Conservation (phyloP, 1,140 invertebrate genomes). For the Aricia agestis region DNA sequence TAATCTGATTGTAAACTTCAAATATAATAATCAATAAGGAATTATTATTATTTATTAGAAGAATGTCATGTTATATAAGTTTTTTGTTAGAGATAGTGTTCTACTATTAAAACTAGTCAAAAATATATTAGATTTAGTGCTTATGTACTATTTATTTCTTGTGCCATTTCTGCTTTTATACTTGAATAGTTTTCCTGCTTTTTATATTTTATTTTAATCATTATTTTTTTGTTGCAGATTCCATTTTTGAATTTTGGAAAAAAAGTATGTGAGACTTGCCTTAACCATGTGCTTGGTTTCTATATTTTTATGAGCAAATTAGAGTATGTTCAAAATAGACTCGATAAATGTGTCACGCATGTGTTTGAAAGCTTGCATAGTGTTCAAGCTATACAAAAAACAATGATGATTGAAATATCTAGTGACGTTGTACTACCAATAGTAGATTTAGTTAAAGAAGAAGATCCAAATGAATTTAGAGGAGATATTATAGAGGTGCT, state of each 20-base stretch:
- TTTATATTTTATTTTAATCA: conserved; percentile 40
- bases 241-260: conserved; percentile 48
- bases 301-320: conserved; percentile 55
- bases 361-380: conserved; percentile 45
- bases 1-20: too few relatives aligned
- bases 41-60: too few relatives aligned
- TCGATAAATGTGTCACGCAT: conserved; percentile 45
- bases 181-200: conserved; percentile 26
- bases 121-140: too few relatives aligned
- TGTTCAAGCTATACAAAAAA: conserved; percentile 36
- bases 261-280: conserved; percentile 63
- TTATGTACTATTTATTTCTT: too few relatives aligned
- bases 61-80: too few relatives aligned
- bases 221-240: conserved; percentile 62
- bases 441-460: conserved; percentile 32
- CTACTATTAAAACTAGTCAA: too few relatives aligned
- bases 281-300: conserved; percentile 49
- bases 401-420: conserved; percentile 57
- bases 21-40: too few relatives aligned
- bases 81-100: too few relatives aligned
- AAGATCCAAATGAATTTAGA: conserved; percentile 44
- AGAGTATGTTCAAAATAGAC: conserved; percentile 44
- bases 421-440: conserved; percentile 45
- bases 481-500: conserved; percentile 59
- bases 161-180: too few relatives aligned